Percentiles rank a stretch among this genome's conserved stretches.
These are phyloP conservation scores for Melinaea marsaeus DNA, from an alignment of 2,888 invertebrate species.

Conservation along the genomic window DNA sequence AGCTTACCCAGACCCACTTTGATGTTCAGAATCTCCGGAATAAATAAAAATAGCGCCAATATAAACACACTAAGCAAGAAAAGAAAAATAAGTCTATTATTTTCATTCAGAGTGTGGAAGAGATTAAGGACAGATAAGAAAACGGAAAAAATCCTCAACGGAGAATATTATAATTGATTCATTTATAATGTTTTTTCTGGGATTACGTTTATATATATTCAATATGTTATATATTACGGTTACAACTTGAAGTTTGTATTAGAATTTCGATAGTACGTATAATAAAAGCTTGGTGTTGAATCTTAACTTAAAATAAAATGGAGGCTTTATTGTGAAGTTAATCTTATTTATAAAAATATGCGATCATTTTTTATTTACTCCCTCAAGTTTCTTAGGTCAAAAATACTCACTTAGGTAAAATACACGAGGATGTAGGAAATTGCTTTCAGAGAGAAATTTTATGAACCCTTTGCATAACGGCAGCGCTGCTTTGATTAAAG, in stretches of 20 bases:
- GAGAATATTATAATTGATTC: neutral
- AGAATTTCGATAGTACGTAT: neutral
- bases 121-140: constrained; percentile 10
- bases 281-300: too few species aligned
- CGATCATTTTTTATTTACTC: too few species aligned
- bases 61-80: neutral
- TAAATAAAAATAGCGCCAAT: neutral
- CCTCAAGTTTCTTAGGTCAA: too few species aligned
- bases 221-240: neutral
- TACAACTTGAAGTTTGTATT: neutral
- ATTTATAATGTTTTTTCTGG: neutral
- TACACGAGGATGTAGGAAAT: neutral
- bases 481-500: neutral
- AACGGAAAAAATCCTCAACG: neutral
- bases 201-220: neutral
- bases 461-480: neutral
- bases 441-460: neutral
- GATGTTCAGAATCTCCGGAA: neutral
- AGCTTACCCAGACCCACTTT: neutral
- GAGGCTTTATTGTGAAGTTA: too few species aligned
- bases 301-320: too few species aligned
- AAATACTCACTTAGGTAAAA: neutral
- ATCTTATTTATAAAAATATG: too few species aligned
- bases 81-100: constrained; percentile 3
- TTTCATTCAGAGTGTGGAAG: neutral